Evolutionary conservation across 2,888 invertebrate genomes (phyloP).

Genomic region (Acleris emargana): DNA sequence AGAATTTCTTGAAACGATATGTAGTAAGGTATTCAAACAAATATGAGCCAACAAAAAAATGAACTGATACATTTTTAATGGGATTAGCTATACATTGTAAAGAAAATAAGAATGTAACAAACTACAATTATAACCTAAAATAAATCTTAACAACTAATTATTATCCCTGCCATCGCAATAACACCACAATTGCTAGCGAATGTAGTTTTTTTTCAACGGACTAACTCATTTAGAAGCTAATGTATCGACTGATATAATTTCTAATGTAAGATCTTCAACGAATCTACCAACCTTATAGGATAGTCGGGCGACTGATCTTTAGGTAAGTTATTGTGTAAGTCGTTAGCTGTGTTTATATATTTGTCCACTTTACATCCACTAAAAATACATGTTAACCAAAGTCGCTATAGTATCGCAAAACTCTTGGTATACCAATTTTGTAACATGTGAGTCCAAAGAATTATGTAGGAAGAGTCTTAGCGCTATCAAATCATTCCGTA

Average conservation of each 20-base stretch:
- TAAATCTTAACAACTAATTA: conserved; percentile 1
- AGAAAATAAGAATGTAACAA: too few species aligned
- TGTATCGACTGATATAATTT: conserved; percentile 49
- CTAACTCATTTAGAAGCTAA: conserved; percentile 21
- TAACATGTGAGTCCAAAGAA: too few species aligned
- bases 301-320: conserved; percentile 27
- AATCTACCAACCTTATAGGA: conserved; percentile 46
- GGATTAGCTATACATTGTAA: too few species aligned
- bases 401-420: background rate
- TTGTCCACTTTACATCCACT: background rate
- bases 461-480: too few species aligned
- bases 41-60: too few species aligned
- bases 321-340: conserved; percentile 8
- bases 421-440: background rate
- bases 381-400: background rate
- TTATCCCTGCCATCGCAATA: background rate
- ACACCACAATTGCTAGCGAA: conserved; percentile 29
- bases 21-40: too few species aligned
- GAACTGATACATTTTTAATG: too few species aligned
- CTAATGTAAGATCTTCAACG: conserved; percentile 55
- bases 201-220: conserved; percentile 18
- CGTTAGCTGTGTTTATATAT: conserved; percentile 3
- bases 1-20: background rate
- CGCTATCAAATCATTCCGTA: too few species aligned
- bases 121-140: background rate